Conservation (phyloP, 1,140 invertebrate species). For the Drosophila burlai region DNA sequence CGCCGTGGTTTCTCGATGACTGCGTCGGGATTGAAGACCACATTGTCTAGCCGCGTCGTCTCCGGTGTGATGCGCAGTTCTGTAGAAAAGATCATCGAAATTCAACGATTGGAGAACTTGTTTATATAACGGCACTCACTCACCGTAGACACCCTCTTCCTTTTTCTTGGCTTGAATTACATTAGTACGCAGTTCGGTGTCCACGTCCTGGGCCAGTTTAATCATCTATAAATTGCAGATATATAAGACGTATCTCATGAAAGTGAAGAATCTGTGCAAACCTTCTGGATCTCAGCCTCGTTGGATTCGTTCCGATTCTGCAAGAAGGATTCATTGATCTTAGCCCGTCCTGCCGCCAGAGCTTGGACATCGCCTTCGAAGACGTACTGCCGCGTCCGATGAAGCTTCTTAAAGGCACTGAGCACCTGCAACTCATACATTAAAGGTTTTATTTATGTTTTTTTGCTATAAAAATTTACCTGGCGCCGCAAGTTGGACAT, state of each 20-base stretch:
- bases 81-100: constrained; percentile 7
- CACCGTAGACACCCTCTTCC: constrained; percentile 71
- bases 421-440: constrained; percentile 52
- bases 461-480: constrained; percentile 37
- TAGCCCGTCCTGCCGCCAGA: constrained; percentile 52
- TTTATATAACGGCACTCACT: constrained; percentile 55
- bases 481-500: constrained; percentile 72
- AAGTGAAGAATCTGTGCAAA: not conserved
- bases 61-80: constrained; percentile 76
- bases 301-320: constrained; percentile 66
- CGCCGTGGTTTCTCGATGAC: constrained; percentile 57
- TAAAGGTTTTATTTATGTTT: not conserved
- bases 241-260: not conserved
- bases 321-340: constrained; percentile 77
- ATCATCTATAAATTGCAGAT: constrained; percentile 59
- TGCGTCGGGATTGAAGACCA: constrained; percentile 75
- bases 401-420: constrained; percentile 73
- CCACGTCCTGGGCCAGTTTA: constrained; percentile 72
- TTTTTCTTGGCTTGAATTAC: constrained; percentile 75
- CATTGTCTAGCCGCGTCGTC: constrained; percentile 76
- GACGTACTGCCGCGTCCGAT: constrained; percentile 73
- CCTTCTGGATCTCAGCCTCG: constrained; percentile 74
- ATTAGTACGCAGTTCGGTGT: constrained; percentile 77
- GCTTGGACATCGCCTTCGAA: constrained; percentile 71
- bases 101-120: not conserved